Evolutionary conservation across 1,140 invertebrate species (phyloP).

Genomic region (Euglossa dilemma): DNA sequence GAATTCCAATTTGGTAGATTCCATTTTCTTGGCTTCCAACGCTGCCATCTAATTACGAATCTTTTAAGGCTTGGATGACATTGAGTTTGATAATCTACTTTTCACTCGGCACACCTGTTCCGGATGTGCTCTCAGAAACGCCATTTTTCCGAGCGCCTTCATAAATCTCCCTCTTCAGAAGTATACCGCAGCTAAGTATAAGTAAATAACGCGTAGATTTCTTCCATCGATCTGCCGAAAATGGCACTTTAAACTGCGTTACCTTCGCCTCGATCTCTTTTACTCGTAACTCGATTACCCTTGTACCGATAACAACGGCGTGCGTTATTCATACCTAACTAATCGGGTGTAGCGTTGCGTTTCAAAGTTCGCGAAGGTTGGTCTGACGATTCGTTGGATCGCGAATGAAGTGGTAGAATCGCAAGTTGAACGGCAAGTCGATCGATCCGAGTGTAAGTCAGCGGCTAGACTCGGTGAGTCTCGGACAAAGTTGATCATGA

Average conservation of each 20-base stretch:
- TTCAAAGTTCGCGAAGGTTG: neutral
- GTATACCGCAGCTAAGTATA: too few relatives aligned
- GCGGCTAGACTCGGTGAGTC: neutral
- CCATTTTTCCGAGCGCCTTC: neutral
- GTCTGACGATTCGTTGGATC: neutral
- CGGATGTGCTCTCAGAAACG: neutral
- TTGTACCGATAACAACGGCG: neutral
- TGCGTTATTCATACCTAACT: neutral
- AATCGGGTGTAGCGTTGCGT: neutral
- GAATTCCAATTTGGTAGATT: neutral
- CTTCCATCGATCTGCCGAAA: too few relatives aligned
- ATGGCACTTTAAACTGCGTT: too few relatives aligned
- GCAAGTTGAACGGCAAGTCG: neutral
- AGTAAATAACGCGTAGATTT: too few relatives aligned
- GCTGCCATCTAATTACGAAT: conserved; percentile 22
- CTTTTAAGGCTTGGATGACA: conserved; percentile 7
- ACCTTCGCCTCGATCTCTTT: neutral
- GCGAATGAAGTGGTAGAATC: neutral
- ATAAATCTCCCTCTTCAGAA: neutral
- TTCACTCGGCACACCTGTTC: neutral
- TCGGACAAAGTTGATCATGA: neutral
- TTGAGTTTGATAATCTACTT: conserved; percentile 13
- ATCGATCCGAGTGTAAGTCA: conserved; percentile 8
- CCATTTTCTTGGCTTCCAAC: neutral
- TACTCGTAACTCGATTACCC: neutral